Evolutionary conservation across 2,888 invertebrate species (phyloP).

Genomic region (Brenthis hecate): DNA sequence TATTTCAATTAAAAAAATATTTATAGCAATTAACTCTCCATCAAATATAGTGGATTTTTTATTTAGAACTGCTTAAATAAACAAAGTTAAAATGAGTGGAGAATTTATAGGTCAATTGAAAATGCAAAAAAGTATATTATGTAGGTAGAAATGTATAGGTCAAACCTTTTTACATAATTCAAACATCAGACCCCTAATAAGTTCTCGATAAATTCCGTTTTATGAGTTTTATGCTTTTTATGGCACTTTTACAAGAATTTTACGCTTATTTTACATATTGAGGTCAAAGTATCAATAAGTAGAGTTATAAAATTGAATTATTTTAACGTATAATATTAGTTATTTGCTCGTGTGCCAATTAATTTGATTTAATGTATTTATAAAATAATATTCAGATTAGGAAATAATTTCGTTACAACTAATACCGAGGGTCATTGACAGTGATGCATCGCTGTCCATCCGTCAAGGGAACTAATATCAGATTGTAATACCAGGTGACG

Average conservation of each 20-base stretch:
- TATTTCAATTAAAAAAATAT: too few relatives aligned
- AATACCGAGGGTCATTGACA: slow-evolving; percentile 25
- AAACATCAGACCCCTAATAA: background rate
- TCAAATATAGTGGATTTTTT: too few relatives aligned
- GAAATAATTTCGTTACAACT: background rate
- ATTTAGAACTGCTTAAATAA: too few relatives aligned
- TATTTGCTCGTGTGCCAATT: too few relatives aligned
- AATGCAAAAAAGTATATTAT: background rate
- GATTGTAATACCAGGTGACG: background rate
- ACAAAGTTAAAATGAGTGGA: too few relatives aligned
- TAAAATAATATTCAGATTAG: background rate
- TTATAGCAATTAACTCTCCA: too few relatives aligned
- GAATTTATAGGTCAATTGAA: too few relatives aligned
- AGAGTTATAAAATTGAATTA: background rate
- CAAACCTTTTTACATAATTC: background rate
- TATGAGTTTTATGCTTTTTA: slow-evolving; percentile 4
- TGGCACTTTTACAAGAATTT: background rate
- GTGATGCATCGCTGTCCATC: slow-evolving; percentile 32
- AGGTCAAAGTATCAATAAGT: background rate
- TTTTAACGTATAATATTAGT: too few relatives aligned
- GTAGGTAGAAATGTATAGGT: background rate
- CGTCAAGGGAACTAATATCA: slow-evolving; percentile 24
- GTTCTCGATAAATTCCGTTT: background rate
- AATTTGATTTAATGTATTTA: background rate
- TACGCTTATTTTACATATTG: slow-evolving; percentile 2